Percentiles rank a stretch among this genome's conserved stretches.
These are phyloP conservation scores for Danionella dracula DNA, from an alignment of 2,797 vertebrate genomes.

Conservation along the genomic window DNA sequence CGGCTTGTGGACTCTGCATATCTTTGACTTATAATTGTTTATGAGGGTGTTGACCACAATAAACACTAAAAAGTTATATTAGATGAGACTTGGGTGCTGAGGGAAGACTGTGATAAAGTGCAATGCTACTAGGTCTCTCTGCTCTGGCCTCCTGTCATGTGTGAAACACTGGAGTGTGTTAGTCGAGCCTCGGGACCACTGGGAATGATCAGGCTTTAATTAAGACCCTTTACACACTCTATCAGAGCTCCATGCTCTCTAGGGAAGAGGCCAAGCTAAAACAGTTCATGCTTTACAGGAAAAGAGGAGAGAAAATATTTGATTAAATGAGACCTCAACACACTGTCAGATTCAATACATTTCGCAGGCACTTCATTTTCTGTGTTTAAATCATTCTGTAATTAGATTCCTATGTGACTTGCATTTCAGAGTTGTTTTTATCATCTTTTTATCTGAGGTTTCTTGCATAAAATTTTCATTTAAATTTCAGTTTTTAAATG, in stretches of 20 bases:
- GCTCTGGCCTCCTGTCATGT: conserved; percentile 29
- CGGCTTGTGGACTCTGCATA: too few relatives aligned
- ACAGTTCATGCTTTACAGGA: conserved; percentile 7
- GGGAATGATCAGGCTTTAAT: conserved; percentile 51
- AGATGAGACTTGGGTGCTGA: too few relatives aligned
- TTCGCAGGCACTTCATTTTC: conserved; percentile 1
- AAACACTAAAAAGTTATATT: too few relatives aligned
- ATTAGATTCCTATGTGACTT: conserved; percentile 5
- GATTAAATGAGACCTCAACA: conserved; percentile 29
- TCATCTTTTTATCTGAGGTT: not conserved
- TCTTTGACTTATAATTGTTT: too few relatives aligned
- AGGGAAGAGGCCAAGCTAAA: conserved; percentile 18
- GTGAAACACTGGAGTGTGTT: conserved; percentile 33
- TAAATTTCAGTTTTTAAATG: too few relatives aligned
- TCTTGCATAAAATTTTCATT: too few relatives aligned
- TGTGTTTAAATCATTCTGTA: conserved; percentile 23
- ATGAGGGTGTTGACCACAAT: too few relatives aligned
- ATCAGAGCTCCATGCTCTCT: conserved; percentile 13
- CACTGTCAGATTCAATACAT: conserved; percentile 20
- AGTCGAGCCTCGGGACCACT: conserved; percentile 34
- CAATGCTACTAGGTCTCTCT: conserved; percentile 9
- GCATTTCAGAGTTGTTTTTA: not conserved
- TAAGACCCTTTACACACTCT: conserved; percentile 30
- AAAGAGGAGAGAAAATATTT: conserved; percentile 28
- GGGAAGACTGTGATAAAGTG: conserved; percentile 12